Evolutionary conservation across 92 coral and sea anemone species (phyloP).

Genomic region (Epizoanthus rinbou): DNA sequence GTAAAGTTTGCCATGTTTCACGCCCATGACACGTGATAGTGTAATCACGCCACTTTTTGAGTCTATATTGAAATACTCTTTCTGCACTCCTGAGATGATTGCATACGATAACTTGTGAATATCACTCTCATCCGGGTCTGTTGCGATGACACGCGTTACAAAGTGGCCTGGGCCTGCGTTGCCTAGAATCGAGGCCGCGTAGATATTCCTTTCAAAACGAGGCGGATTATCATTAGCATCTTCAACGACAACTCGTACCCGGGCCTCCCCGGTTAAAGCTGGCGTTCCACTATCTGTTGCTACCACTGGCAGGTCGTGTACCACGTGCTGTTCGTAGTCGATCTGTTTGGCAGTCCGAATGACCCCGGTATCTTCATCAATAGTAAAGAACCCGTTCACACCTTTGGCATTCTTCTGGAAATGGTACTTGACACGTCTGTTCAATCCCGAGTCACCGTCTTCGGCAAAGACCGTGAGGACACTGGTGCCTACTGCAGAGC

Average conservation of each 20-base stretch:
- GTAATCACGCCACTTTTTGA: slow-evolving; percentile 87
- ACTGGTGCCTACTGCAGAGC: slow-evolving; percentile 69
- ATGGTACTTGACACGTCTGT: slow-evolving; percentile 70
- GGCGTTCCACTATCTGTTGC: slow-evolving; percentile 91
- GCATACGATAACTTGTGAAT: slow-evolving; percentile 68
- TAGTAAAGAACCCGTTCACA: slow-evolving; percentile 57
- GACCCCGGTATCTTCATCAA: slow-evolving; percentile 66
- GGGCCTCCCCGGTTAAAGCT: slow-evolving; percentile 87
- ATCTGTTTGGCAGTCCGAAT: slow-evolving; percentile 69
- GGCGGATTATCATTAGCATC: slow-evolving; percentile 97
- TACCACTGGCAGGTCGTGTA: slow-evolving; percentile 75
- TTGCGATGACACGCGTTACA: slow-evolving; percentile 92
- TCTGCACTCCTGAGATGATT: slow-evolving; percentile 76
- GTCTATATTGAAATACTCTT: slow-evolving; percentile 71
- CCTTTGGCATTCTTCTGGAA: slow-evolving; percentile 44
- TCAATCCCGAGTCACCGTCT: slow-evolving; percentile 90
- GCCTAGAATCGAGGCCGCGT: slow-evolving; percentile 90
- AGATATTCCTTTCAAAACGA: slow-evolving; percentile 74
- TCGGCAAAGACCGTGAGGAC: slow-evolving; percentile 72
- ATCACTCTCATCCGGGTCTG: slow-evolving; percentile 91
- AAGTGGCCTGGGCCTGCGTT: slow-evolving; percentile 95
- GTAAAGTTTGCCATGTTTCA: slow-evolving; percentile 86
- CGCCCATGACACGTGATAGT: slow-evolving; percentile 77
- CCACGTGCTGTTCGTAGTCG: slow-evolving; percentile 85
- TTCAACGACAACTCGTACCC: slow-evolving; percentile 79